Percentiles rank a stretch among this genome's conserved stretches.
phyloP scores from a whole-genome alignment of 2,888 invertebrate species.

The Trissoscelio sp. region DNA sequence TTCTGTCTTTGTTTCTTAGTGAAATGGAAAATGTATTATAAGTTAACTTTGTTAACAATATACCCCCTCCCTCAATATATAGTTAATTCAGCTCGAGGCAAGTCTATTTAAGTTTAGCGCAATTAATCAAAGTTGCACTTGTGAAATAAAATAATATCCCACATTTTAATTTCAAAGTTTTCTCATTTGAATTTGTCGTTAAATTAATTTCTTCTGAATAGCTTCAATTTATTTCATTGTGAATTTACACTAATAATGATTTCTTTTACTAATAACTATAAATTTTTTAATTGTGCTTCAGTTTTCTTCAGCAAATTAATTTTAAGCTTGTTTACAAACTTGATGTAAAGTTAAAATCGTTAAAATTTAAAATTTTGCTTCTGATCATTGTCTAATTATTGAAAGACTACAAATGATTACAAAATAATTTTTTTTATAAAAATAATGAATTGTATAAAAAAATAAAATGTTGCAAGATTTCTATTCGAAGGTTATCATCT shows the following conservation, averaged over 20 bases:
- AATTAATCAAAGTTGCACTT: constrained; percentile 26
- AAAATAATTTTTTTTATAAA: too few relatives aligned
- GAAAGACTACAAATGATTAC: too few relatives aligned
- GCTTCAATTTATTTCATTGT: too few relatives aligned
- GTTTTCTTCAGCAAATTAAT: too few relatives aligned
- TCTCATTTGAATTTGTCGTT: background rate
- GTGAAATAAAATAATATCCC: background rate
- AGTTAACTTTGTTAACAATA: constrained; percentile 19
- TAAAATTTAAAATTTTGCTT: too few relatives aligned
- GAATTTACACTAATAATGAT: too few relatives aligned
- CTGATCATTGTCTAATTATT: too few relatives aligned
- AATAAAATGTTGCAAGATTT: background rate
- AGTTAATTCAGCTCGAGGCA: constrained; percentile 19
- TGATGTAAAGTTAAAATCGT: too few relatives aligned
- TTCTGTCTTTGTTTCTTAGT: constrained; percentile 1
- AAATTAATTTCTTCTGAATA: background rate
- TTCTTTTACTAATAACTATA: too few relatives aligned
- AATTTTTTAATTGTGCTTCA: too few relatives aligned
- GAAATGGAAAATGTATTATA: background rate
- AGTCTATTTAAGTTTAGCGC: constrained; percentile 17
- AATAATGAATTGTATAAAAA: too few relatives aligned
- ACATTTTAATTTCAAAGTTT: background rate
- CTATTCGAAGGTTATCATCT: constrained; percentile 16
- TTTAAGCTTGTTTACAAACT: too few relatives aligned
- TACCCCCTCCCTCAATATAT: background rate